Conservation (phyloP, 2,113 vertebrate species). For the Patagioenas fasciata region DNA sequence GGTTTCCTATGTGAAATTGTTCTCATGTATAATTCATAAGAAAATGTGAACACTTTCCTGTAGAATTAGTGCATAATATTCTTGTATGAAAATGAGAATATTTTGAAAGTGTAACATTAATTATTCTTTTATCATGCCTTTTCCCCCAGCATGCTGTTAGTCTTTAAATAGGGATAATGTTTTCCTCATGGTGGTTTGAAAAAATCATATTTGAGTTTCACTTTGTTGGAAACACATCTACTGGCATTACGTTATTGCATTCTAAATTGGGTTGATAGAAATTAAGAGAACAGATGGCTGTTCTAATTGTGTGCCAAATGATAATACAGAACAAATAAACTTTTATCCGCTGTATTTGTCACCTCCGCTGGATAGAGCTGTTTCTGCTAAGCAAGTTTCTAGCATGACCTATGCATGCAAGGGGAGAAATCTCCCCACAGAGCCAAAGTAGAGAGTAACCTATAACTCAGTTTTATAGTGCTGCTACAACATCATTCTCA, state of each 20-base stretch:
- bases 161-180: constrained; percentile 20
- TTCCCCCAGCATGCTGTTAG: background rate
- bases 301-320: constrained; percentile 53
- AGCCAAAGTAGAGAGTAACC: background rate
- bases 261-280: constrained; percentile 60
- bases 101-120: constrained; percentile 38
- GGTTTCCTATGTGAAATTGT: constrained; percentile 46
- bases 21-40: constrained; percentile 52
- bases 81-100: constrained; percentile 24
- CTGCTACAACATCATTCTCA: background rate
- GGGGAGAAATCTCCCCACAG: background rate
- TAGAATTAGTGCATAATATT: constrained; percentile 24
- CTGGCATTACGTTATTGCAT: background rate
- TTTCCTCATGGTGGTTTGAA: constrained; percentile 39
- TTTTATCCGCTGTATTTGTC: constrained; percentile 30
- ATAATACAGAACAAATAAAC: constrained; percentile 6
- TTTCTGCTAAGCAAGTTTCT: constrained; percentile 7
- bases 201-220: constrained; percentile 54
- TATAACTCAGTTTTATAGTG: background rate
- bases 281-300: constrained; percentile 69
- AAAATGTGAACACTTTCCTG: background rate
- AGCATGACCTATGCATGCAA: background rate
- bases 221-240: constrained; percentile 53
- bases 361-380: background rate
- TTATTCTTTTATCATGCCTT: constrained; percentile 34